Percentiles rank a stretch among this genome's conserved stretches.
Evolutionary conservation across 2,888 invertebrate species (phyloP).

Genomic region (Acleris literana): DNA sequence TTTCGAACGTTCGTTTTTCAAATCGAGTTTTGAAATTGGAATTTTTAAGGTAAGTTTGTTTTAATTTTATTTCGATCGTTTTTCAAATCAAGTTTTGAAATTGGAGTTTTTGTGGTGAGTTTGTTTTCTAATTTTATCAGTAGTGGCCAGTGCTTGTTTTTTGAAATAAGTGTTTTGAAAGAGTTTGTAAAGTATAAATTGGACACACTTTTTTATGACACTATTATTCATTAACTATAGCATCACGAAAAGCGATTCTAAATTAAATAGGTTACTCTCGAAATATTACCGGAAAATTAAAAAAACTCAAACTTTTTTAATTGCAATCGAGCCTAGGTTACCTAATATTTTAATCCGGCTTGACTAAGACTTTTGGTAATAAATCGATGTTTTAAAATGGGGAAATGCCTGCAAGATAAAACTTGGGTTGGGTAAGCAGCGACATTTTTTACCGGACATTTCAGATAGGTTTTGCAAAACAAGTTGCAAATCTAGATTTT

Average conservation of each 20-base stretch:
- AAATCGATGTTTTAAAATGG: conserved; percentile 10
- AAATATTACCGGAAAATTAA: too few species aligned
- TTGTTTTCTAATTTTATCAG: too few species aligned
- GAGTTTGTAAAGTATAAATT: too few species aligned
- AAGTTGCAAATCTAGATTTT: conserved; percentile 19
- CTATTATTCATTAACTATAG: too few species aligned
- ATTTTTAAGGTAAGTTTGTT: conserved; percentile 20
- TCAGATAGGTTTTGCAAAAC: conserved; percentile 26
- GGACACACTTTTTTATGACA: too few species aligned
- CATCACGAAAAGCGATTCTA: too few species aligned
- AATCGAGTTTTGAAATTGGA: conserved; percentile 21
- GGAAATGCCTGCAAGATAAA: conserved; percentile 19
- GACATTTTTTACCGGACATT: conserved; percentile 28
- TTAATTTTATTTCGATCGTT: conserved; percentile 9
- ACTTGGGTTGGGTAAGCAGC: conserved; percentile 19
- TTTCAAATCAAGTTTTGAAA: conserved; percentile 21
- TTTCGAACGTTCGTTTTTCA: conserved; percentile 26
- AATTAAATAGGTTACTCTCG: too few species aligned
- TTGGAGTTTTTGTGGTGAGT: background rate
- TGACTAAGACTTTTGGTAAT: background rate
- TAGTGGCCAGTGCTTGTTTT: too few species aligned
- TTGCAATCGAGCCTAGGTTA: too few species aligned
- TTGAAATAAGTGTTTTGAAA: too few species aligned
- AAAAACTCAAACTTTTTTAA: too few species aligned
- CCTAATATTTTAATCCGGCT: background rate